A percentile compares a stretch with the other conserved stretches of the same genome.
phyloP scores from a whole-genome alignment of 64 coral and sea anemone genomes.

The Dendronephthya gigantea region DNA sequence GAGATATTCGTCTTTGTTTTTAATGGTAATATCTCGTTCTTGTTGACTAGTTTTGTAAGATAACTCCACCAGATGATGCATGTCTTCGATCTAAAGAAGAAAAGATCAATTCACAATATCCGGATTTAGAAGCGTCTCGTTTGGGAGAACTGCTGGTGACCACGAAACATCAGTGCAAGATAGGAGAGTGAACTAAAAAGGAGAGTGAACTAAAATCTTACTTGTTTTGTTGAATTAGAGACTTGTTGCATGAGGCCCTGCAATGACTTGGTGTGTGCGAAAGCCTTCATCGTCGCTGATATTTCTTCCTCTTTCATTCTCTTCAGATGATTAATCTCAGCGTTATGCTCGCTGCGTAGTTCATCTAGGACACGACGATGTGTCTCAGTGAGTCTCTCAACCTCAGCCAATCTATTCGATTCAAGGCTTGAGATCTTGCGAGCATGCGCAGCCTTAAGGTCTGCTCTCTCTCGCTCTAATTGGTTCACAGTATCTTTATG shows the following conservation, averaged over 20 bases:
- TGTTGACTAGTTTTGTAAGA: slow-evolving; percentile 64
- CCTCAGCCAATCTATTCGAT: slow-evolving; percentile 44
- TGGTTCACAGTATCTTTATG: slow-evolving; percentile 51
- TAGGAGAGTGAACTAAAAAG: neutral
- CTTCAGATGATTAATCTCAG: slow-evolving; percentile 53
- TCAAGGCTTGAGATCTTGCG: slow-evolving; percentile 48
- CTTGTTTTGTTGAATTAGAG: slow-evolving; percentile 78
- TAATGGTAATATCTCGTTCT: slow-evolving; percentile 71
- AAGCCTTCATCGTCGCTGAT: slow-evolving; percentile 61
- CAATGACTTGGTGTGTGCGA: slow-evolving; percentile 83
- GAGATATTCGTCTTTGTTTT: slow-evolving; percentile 75
- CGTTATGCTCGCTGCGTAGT: slow-evolving; percentile 47
- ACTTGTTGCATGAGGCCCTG: slow-evolving; percentile 90
- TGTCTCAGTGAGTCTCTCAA: slow-evolving; percentile 68
- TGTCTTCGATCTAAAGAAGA: slow-evolving; percentile 41
- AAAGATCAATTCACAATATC: neutral
- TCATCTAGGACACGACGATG: slow-evolving; percentile 61
- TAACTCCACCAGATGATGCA: slow-evolving; percentile 63
- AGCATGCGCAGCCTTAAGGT: slow-evolving; percentile 35
- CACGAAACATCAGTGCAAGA: no score
- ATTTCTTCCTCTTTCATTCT: slow-evolving; percentile 70
- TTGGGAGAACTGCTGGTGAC: no score
- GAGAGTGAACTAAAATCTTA: neutral
- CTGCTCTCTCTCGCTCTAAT: slow-evolving; percentile 61
- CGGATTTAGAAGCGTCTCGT: no score